These are phyloP conservation scores for Mystacides longicornis DNA, from an alignment of 2,888 invertebrate genomes.

Conservation along the genomic window DNA sequence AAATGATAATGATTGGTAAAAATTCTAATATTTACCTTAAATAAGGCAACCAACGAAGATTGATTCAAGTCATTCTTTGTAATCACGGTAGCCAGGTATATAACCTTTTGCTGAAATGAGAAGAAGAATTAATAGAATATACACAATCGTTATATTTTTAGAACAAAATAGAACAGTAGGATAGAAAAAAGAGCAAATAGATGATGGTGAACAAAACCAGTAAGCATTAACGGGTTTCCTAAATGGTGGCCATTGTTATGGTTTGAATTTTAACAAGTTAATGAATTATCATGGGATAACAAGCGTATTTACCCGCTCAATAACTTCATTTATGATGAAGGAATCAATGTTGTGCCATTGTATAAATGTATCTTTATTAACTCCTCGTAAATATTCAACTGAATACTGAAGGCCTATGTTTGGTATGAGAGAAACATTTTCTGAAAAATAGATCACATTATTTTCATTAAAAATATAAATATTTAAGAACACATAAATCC, in stretches of 20 bases:
- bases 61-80: neutral
- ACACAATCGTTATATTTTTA: neutral
- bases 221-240: too few relatives aligned
- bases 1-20: neutral
- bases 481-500: neutral
- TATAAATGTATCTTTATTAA: conserved; percentile 37
- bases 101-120: neutral
- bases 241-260: too few relatives aligned
- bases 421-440: conserved; percentile 41
- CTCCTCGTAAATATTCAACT: conserved; percentile 40
- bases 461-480: neutral
- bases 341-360: conserved; percentile 43
- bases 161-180: neutral
- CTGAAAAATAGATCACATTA: conserved; percentile 30
- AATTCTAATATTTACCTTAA: neutral
- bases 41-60: neutral
- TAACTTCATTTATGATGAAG: conserved; percentile 46
- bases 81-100: neutral
- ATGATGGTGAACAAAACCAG: too few relatives aligned
- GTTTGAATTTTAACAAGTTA: too few relatives aligned
- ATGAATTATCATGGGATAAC: too few relatives aligned
- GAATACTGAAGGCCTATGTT: conserved; percentile 43
- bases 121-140: neutral
- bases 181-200: too few relatives aligned
- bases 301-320: conserved; percentile 33